phyloP scores from a whole-genome alignment of 35 echinoderm and acorn worm species.

The Diadema setosum region DNA sequence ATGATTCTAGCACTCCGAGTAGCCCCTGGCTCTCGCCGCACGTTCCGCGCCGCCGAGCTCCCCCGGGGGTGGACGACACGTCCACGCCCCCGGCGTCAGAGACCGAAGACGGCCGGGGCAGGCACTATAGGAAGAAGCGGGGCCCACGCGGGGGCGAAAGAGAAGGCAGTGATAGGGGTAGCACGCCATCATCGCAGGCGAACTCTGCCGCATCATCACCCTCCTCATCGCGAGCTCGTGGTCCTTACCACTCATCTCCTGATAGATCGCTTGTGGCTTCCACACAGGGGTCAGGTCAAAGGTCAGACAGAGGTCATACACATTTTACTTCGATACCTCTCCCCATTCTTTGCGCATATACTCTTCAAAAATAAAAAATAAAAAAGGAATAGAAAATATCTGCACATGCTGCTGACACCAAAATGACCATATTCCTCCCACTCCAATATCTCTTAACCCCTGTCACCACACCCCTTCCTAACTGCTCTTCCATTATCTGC shows the following conservation, averaged over 20 bases:
- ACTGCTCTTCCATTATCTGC: too few relatives aligned
- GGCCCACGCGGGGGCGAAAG: background rate
- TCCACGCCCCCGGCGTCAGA: background rate
- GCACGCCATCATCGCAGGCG: background rate
- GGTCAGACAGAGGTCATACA: too few relatives aligned
- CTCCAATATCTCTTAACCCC: too few relatives aligned
- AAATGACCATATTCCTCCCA: too few relatives aligned
- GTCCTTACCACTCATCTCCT: background rate
- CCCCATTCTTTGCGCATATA: too few relatives aligned
- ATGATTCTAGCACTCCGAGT: slow-evolving; percentile 9
- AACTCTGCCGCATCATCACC: background rate
- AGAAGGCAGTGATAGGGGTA: background rate
- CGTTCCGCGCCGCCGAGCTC: background rate
- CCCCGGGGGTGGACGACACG: background rate
- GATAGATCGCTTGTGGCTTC: background rate
- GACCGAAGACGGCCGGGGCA: background rate
- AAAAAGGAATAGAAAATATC: too few relatives aligned
- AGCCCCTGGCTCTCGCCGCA: background rate
- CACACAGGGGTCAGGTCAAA: background rate
- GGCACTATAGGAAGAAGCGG: background rate
- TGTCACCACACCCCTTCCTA: too few relatives aligned
- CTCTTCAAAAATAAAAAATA: too few relatives aligned
- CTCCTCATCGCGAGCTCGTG: background rate
- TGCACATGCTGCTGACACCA: too few relatives aligned
- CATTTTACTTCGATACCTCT: too few relatives aligned